Percentiles rank a stretch among this genome's conserved stretches.
Evolutionary conservation across 1,140 invertebrate genomes (phyloP).

Genomic region (Stratiolaelaps scimitus): DNA sequence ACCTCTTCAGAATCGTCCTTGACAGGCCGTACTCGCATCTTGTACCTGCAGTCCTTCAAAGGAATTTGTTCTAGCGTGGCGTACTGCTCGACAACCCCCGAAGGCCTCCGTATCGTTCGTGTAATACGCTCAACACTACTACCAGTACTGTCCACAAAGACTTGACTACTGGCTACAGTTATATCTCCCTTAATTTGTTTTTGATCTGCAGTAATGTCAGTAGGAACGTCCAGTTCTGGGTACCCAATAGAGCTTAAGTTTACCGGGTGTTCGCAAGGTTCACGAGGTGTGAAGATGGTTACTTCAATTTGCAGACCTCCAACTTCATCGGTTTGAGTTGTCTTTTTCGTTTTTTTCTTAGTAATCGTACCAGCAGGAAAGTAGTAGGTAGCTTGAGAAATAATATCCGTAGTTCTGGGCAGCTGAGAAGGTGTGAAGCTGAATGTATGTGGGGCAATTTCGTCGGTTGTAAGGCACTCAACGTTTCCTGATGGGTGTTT

Average conservation of each 20-base stretch:
- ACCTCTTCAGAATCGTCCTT: too few species aligned
- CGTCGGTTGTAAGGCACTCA: background rate
- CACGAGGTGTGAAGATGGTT: background rate
- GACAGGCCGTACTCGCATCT: too few species aligned
- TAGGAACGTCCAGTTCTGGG: background rate
- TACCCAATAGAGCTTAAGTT: slow-evolving; percentile 19
- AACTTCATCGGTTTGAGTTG: background rate
- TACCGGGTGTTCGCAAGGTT: background rate
- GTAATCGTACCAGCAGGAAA: background rate
- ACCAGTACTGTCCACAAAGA: too few species aligned
- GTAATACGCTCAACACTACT: too few species aligned
- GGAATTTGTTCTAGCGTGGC: too few species aligned
- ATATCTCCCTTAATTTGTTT: background rate
- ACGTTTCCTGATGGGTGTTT: slow-evolving; percentile 4
- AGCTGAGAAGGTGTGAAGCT: too few species aligned
- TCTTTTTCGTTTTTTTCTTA: background rate
- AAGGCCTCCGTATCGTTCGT: too few species aligned
- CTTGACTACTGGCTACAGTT: too few species aligned
- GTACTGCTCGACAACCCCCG: too few species aligned
- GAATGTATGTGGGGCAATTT: too few species aligned
- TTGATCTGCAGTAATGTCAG: background rate
- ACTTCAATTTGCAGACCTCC: slow-evolving; percentile 1
- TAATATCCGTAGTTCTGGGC: background rate
- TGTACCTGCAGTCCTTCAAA: too few species aligned
- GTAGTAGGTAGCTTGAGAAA: background rate